Base-by-base conservation (phyloP, 2,888 invertebrate genomes). In the Pollenia labialis region DNA sequence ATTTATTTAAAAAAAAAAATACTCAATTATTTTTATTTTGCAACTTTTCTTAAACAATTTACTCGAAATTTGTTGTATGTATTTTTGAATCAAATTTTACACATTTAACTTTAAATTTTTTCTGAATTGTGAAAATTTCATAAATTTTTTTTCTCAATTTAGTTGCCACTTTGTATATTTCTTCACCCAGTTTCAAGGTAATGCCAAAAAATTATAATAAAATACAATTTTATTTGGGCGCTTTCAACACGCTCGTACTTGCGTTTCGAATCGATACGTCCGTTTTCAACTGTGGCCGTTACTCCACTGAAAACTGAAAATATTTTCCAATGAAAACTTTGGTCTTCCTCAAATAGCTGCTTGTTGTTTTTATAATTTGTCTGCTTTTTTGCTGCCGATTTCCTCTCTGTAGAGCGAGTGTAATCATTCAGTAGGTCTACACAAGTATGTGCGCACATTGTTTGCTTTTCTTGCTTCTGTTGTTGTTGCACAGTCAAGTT, bases 201-300 rank as follows among this genome's bases (percentile, higher is more conserved):
- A 89, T 85, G 76, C 79, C 88, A 83, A 87, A 86, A 81, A 80
- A 86, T 81, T 54, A 62, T 74, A 74, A 74, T 56, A 75, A 86
- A 83, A 83, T 83, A 83, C 83, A 85, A 76, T 83, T 86, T 79
- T 81, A 80, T 79, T 84, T 87, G 84, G 87, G 88, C 88, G 87
- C 87, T 83, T 86, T 83, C 80, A 86, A 88, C 88, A 85, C 88
- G 68, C 79, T 83, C 89, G 88, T 81, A 88, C 85, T 85, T 72
- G 71, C 52, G 79, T 79, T 85, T 85, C 77, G 87, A 84, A 40
- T 82, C 84, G 88, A 85, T 90, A 91, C 91, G 91, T 91, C 90
- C 92, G 92, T 89, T 89, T 91, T 89, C 91, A 89, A 90, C 91
- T 91, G 91, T 92, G 92, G 91, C 91, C 90, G 91, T 91, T 90